Percentiles rank a stretch among this genome's conserved stretches.
phyloP scores from a whole-genome alignment of 2,113 vertebrate genomes.

The Sialia sialis region DNA sequence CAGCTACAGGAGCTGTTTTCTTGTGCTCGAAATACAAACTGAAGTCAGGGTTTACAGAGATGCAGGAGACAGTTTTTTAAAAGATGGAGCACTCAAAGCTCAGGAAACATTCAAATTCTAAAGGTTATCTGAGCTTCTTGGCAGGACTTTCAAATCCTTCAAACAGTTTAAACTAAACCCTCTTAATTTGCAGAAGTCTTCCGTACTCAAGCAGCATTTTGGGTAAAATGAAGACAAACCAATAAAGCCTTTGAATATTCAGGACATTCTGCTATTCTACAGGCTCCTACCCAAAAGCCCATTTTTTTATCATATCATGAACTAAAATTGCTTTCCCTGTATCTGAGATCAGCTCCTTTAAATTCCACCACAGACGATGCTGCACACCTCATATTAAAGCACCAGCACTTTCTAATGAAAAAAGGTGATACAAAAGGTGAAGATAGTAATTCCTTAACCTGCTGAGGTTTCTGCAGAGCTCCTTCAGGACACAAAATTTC shows the following conservation, averaged over 20 bases:
- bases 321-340: neutral
- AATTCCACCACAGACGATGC: neutral
- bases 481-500: neutral
- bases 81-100: neutral
- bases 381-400: neutral
- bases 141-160: constrained; percentile 8
- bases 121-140: neutral
- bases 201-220: neutral
- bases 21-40: neutral
- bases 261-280: constrained; percentile 49
- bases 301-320: neutral
- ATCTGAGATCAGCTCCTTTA: neutral
- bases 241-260: constrained; percentile 48
- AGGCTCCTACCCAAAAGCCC: neutral
- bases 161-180: neutral
- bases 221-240: constrained; percentile 12
- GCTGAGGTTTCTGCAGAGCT: neutral
- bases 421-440: neutral
- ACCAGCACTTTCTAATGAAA: neutral
- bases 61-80: neutral
- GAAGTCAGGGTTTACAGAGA: neutral
- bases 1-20: neutral
- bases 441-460: neutral
- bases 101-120: neutral
- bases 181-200: constrained; percentile 9